Percentiles rank a stretch among this genome's conserved stretches.
Evolutionary conservation across 2,888 invertebrate species (phyloP).

Genomic region (Nephrotoma appendiculata): DNA sequence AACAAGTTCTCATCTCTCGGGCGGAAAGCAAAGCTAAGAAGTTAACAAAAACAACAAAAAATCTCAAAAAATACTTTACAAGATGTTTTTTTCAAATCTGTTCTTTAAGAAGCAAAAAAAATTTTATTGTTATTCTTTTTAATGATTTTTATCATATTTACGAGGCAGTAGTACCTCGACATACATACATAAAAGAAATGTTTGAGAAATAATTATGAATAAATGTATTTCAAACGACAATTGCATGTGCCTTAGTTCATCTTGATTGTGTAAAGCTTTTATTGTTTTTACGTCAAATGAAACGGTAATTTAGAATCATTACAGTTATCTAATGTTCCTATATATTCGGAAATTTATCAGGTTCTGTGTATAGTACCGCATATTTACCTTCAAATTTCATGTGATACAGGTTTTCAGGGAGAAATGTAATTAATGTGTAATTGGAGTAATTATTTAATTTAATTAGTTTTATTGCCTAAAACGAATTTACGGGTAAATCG

Average conservation of each 20-base stretch:
- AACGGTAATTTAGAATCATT: not conserved
- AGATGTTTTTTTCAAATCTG: not conserved
- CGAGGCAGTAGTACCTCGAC: not conserved
- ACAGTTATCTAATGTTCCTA: not conserved
- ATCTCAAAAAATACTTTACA: not conserved
- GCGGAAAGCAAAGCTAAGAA: not conserved
- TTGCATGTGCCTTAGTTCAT: not conserved
- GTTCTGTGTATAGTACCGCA: too few species aligned
- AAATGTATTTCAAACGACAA: not conserved
- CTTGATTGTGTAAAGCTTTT: not conserved
- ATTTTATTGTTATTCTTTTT: not conserved
- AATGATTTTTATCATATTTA: not conserved
- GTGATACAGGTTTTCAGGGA: too few species aligned
- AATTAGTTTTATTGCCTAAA: too few species aligned
- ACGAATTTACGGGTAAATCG: too few species aligned
- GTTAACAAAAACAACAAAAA: not conserved
- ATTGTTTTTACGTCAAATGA: not conserved
- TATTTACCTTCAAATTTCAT: too few species aligned
- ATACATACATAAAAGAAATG: not conserved
- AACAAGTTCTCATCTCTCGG: not conserved
- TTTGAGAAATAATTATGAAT: not conserved
- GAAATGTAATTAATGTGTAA: too few species aligned
- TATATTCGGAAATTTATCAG: not conserved
- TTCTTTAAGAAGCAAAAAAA: not conserved
- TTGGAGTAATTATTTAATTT: too few species aligned